Evolutionary conservation across 2,888 invertebrate genomes (phyloP), one percentile per base, ranked within the genome.

Genomic region (Melinaea menophilus): DNA sequence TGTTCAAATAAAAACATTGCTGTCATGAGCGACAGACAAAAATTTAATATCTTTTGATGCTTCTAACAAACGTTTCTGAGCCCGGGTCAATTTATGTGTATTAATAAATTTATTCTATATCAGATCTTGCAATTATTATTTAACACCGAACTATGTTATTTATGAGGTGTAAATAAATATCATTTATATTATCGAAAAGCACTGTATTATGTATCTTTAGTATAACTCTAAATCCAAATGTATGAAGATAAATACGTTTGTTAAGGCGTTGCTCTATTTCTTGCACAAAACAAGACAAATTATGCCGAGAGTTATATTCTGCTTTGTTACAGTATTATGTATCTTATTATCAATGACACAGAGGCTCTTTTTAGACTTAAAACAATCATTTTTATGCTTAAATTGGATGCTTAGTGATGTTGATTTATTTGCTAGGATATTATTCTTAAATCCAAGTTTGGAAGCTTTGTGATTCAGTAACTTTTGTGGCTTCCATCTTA

Each of bases 201-300:
- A 47, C 51, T 31, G 56, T 61, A 56, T 33, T 61, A 12, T 22
- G 12, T 48, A 48, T 13, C 12, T 22, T 5, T 13, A 48, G 7
- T 48, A n/a, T 57, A 62, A 62, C 33, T 57, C 61, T 57, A 62
- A 57, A 54, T 51, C 54, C 57, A 41, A 31, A 13, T 34, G 37
- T 22, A 62, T 62, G 57, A 54, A 62, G 61, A 57, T 57, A 51
- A 62, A 62, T 62, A 56, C 57, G 56, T 57, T 56, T 41, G 35
- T 13, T 58, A 57, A 62, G 57, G 57, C 56, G 61, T 31, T 56
- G 61, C 56, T 45, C 51, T 51, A 31, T 51, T 31, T 45, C 51
- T 54, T 48, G 48, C 41, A 61, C 57, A 61, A 61, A 57, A 61
- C 57, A 57, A 61, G 61, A 61, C 22, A 57, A 61, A 61, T 57